Conservation (phyloP, 2,113 vertebrate genomes). For the Lepisosteus osseus region DNA sequence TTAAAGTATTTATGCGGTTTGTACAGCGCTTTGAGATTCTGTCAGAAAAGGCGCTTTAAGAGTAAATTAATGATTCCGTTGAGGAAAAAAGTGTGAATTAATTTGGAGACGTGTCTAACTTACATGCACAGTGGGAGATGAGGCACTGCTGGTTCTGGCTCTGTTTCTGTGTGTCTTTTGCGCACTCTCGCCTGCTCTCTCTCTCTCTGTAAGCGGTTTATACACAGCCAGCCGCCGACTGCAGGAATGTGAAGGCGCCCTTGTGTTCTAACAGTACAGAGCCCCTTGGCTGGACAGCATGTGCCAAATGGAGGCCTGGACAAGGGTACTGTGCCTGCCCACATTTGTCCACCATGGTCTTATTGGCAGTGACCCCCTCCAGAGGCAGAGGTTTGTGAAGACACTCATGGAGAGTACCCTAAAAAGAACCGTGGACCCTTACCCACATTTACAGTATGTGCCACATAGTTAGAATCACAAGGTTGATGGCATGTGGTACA, state of each 20-base stretch:
- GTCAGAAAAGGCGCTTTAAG: slow-evolving; percentile 3
- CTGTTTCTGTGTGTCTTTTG: not conserved
- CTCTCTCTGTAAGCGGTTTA: slow-evolving; percentile 6
- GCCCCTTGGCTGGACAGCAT: not conserved
- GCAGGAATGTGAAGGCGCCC: too few relatives aligned
- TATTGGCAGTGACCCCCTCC: not conserved
- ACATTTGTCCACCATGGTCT: not conserved
- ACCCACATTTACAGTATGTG: too few relatives aligned
- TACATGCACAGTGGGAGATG: slow-evolving; percentile 16
- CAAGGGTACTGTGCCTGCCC: not conserved
- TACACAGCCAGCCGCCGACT: too few relatives aligned
- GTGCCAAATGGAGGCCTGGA: slow-evolving; percentile 1
- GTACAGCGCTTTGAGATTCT: slow-evolving; percentile 13
- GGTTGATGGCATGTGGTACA: too few relatives aligned
- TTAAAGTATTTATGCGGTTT: slow-evolving; percentile 8
- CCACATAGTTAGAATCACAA: too few relatives aligned
- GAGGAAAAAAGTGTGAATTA: slow-evolving; percentile 5
- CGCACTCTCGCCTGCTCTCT: not conserved
- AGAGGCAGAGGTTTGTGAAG: not conserved
- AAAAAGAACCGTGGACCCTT: too few relatives aligned
- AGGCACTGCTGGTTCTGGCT: slow-evolving; percentile 13
- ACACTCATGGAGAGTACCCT: too few relatives aligned
- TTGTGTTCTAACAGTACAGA: not conserved
- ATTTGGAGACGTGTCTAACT: slow-evolving; percentile 17
- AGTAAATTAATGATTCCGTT: slow-evolving; percentile 15